A percentile compares a stretch with the other conserved stretches of the same genome.
Evolutionary conservation across 2,888 invertebrate genomes (phyloP).

Genomic region (Leptogaster cylindrica): DNA sequence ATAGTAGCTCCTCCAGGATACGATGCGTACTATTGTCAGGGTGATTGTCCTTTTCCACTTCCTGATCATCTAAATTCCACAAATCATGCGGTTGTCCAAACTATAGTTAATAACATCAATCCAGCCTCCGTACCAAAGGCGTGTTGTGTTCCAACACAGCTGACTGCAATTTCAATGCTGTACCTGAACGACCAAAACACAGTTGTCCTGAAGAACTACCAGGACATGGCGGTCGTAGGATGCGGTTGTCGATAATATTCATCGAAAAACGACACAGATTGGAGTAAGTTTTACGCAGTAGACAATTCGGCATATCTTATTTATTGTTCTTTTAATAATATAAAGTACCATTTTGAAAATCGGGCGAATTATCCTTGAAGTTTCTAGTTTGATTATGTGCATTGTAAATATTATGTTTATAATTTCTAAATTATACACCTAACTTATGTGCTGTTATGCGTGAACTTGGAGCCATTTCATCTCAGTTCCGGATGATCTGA

Average conservation of each 20-base stretch:
- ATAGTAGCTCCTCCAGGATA: constrained; percentile 96
- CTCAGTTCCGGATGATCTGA: constrained; percentile 3
- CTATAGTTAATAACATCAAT: constrained; percentile 91
- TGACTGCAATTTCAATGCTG: constrained; percentile 93
- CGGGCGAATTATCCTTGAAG: too few relatives aligned
- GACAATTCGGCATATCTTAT: too few relatives aligned
- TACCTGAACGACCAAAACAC: constrained; percentile 94
- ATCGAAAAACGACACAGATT: constrained; percentile 10
- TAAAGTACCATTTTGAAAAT: too few relatives aligned
- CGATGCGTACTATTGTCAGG: constrained; percentile 95
- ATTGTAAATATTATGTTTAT: constrained; percentile 38
- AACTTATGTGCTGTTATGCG: constrained; percentile 43
- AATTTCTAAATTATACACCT: constrained; percentile 44
- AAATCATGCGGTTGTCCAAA: constrained; percentile 98
- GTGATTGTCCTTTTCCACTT: constrained; percentile 93
- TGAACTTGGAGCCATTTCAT: too few relatives aligned
- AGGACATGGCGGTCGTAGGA: constrained; percentile 97
- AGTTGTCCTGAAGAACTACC: constrained; percentile 97
- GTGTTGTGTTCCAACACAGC: constrained; percentile 96
- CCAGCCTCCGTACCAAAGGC: constrained; percentile 91
- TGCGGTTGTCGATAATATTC: constrained; percentile 91
- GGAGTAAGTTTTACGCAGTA: constrained; percentile 19
- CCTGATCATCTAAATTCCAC: constrained; percentile 95
- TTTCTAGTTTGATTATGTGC: constrained; percentile 27
- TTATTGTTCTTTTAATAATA: too few relatives aligned